Conservation (phyloP, 2,888 invertebrate genomes). For the Nomada ferruginata region DNA sequence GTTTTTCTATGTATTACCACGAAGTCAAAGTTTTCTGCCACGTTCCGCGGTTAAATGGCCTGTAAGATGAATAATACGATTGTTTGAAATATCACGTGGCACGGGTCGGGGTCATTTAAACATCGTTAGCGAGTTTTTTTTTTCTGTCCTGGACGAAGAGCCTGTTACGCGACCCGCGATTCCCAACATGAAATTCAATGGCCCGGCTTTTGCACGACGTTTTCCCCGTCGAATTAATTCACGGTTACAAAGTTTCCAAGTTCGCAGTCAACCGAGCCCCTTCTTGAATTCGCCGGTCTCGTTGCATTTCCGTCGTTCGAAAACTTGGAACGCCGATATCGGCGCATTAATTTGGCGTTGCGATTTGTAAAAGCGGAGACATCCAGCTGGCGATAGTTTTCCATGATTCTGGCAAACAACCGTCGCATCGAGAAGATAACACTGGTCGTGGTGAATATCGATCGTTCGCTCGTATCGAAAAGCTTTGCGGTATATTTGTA, state of each 20-base stretch:
- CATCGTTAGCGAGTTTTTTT: slow-evolving; percentile 47
- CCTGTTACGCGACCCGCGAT: slow-evolving; percentile 10
- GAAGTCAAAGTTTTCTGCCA: slow-evolving; percentile 19
- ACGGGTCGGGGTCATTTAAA: slow-evolving; percentile 47
- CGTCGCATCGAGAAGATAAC: slow-evolving; percentile 24
- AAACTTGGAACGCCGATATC: slow-evolving; percentile 44
- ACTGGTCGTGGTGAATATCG: slow-evolving; percentile 12
- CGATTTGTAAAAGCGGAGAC: slow-evolving; percentile 31
- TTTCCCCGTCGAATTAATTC: slow-evolving; percentile 45
- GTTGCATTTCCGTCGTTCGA: slow-evolving; percentile 42
- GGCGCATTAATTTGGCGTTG: slow-evolving; percentile 43
- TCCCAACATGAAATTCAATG: slow-evolving; percentile 48
- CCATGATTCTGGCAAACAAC: slow-evolving; percentile 3
- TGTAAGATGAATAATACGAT: slow-evolving; percentile 55
- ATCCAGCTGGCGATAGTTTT: neutral
- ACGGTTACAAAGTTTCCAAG: slow-evolving; percentile 31
- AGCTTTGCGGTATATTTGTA: neutral
- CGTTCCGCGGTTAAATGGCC: slow-evolving; percentile 42
- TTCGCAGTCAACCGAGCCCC: neutral
- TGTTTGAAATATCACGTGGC: slow-evolving; percentile 39
- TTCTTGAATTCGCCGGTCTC: neutral
- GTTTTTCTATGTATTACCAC: slow-evolving; percentile 26
- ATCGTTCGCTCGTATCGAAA: neutral
- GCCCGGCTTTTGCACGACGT: slow-evolving; percentile 32
- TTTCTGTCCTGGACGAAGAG: neutral